Evolutionary conservation across 2,888 invertebrate genomes (phyloP), one percentile per base, ranked within the genome.

Genomic region (Heliconius cydno): DNA sequence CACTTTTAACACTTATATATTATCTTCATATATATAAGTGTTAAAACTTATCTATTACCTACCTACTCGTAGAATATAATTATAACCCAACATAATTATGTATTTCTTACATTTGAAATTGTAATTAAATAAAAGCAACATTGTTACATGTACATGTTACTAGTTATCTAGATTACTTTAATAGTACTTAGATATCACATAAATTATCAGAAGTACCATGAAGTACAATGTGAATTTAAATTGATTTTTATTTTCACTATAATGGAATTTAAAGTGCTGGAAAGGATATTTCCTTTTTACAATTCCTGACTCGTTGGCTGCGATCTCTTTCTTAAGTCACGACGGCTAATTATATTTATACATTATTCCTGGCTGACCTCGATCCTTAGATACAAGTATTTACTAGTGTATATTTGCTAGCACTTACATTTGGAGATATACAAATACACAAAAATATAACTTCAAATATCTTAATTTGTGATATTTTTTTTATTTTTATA

Each of bases 191-290:
- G 34, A 34, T 34, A 34, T 34, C 34, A 9, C 34, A 34, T 34
- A 34, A 34, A 34, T 34, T 34, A 34, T 34, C 28, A 34, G 80
- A 73, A 82, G 68, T 60, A 67, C 70, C 76, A 86, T 88, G 73
- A 83, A 84, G 80, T 81, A 81, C 81, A 77, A 87, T 87, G 88
- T 87, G 88, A 87, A 87, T 88, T 89, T 86, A 88, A 91, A 91
- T 91, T 90, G 89, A 87, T 90, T 89, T 91, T 91, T 90, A 91
- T 90, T 91, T 90, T 89, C 88, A 88, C 86, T 89, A 88, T 90
- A 92, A 91, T 92, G 89, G 90, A 91, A 92, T 92, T 92, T 90
- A 92, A 92, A 92, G 91, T 90, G 90, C 89, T 86, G 87, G 88
- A 87, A 90, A 88, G 87, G 87, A 90, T 90, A 90, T 89, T 91